These are phyloP conservation scores for Hirtodrosophila cameraria DNA, from an alignment of 2,888 invertebrate genomes.

Conservation along the genomic window DNA sequence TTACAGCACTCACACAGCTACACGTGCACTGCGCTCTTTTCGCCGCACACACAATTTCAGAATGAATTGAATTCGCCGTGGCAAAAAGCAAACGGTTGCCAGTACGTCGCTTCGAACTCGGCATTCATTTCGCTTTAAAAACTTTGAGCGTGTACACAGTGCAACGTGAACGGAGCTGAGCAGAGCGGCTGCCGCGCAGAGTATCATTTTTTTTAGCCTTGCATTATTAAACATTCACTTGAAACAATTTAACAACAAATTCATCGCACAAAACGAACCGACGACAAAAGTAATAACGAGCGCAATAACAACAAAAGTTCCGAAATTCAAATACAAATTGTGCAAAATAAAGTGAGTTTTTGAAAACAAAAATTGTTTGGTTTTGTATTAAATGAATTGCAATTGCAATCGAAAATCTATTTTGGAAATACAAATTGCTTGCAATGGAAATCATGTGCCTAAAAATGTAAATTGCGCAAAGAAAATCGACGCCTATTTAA, in stretches of 20 bases:
- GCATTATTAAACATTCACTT: conserved; percentile 50
- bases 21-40: conserved; percentile 39
- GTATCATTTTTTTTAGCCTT: conserved; percentile 57
- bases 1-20: conserved; percentile 34
- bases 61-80: conserved; percentile 74
- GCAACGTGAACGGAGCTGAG: conserved; percentile 66
- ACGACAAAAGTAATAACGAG: conserved; percentile 38
- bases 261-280: conserved; percentile 48
- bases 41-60: conserved; percentile 65
- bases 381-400: conserved; percentile 48
- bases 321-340: conserved; percentile 25
- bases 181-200: conserved; percentile 63
- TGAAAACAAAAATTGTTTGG: conserved; percentile 36
- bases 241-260: conserved; percentile 51
- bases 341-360: conserved; percentile 35
- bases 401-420: conserved; percentile 64
- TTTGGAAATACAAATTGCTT: conserved; percentile 72
- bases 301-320: conserved; percentile 38
- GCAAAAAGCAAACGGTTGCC: conserved; percentile 55
- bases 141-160: conserved; percentile 69
- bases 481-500: conserved; percentile 78
- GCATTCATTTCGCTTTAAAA: conserved; percentile 81
- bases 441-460: conserved; percentile 80
- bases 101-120: conserved; percentile 55
- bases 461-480: conserved; percentile 80